Percentiles rank a stretch among this genome's conserved stretches.
phyloP scores from a whole-genome alignment of 1,140 invertebrate genomes.

The Sipha flava region DNA sequence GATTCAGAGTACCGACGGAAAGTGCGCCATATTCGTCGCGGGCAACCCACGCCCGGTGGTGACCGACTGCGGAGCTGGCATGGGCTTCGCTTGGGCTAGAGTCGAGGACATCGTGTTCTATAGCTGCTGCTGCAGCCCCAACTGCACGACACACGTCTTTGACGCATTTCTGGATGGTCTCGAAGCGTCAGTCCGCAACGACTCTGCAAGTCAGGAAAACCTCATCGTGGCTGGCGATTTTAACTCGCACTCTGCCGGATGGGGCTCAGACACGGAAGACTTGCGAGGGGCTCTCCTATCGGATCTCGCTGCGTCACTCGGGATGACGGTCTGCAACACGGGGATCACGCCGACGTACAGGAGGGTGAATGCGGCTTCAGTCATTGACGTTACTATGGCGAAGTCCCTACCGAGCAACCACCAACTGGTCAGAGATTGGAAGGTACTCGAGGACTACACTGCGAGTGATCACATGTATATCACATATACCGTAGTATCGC shows the following conservation, averaged over 20 bases:
- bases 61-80: accelerated
- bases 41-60: accelerated
- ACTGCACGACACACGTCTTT: background rate
- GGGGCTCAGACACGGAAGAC: background rate
- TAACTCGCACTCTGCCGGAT: background rate
- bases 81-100: background rate
- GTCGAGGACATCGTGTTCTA: background rate
- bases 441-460: background rate
- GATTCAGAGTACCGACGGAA: background rate
- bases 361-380: background rate
- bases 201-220: accelerated
- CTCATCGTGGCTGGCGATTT: background rate
- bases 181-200: background rate
- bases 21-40: background rate
- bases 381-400: background rate
- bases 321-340: background rate
- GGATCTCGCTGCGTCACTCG: background rate
- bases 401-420: background rate
- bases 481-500: background rate
- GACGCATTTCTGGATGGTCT: background rate
- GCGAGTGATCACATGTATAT: background rate
- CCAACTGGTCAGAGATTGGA: no score
- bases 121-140: background rate
- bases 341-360: background rate
- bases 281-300: background rate